A percentile compares a stretch with the other conserved stretches of the same genome.
These are phyloP conservation scores for Noturus placidus DNA, from an alignment of 2,113 vertebrate genomes.

Conservation along the genomic window DNA sequence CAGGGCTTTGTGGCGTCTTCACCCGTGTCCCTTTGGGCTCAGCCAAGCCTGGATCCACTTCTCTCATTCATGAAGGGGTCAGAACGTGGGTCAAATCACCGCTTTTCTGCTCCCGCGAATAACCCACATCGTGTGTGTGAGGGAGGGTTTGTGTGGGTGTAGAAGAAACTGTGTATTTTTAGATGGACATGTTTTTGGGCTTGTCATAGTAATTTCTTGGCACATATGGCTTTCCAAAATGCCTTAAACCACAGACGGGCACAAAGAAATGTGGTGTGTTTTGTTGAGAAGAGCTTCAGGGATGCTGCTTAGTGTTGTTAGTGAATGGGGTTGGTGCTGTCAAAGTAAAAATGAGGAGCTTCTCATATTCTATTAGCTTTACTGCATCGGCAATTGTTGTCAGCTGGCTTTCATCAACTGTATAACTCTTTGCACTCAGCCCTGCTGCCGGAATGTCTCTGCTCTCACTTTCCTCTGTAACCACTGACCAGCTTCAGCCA, in stretches of 20 bases:
- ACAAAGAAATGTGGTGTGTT: slow-evolving; percentile 36
- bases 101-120: slow-evolving; percentile 68
- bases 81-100: slow-evolving; percentile 72
- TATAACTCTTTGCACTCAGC: slow-evolving; percentile 2
- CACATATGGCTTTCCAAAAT: slow-evolving; percentile 64
- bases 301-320: slow-evolving; percentile 57
- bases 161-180: slow-evolving; percentile 71
- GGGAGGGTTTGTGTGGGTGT: slow-evolving; percentile 65
- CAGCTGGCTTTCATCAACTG: slow-evolving; percentile 52
- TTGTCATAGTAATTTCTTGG: slow-evolving; percentile 37
- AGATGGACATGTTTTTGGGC: slow-evolving; percentile 37
- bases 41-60: slow-evolving; percentile 68
- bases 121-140: slow-evolving; percentile 53
- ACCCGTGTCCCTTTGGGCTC: slow-evolving; percentile 73
- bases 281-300: slow-evolving; percentile 62
- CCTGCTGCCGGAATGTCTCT: slow-evolving; percentile 17
- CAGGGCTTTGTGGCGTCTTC: slow-evolving; percentile 66
- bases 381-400: slow-evolving; percentile 61
- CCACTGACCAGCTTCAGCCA: slow-evolving; percentile 24
- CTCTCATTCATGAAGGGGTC: slow-evolving; percentile 76
- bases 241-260: slow-evolving; percentile 67
- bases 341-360: slow-evolving; percentile 65
- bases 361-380: slow-evolving; percentile 72
- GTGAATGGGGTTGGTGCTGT: slow-evolving; percentile 48
- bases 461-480: background rate